A percentile compares a stretch with the other conserved stretches of the same genome.
Evolutionary conservation across 2,113 vertebrate genomes (phyloP).

Genomic region (Anolis sagrei): DNA sequence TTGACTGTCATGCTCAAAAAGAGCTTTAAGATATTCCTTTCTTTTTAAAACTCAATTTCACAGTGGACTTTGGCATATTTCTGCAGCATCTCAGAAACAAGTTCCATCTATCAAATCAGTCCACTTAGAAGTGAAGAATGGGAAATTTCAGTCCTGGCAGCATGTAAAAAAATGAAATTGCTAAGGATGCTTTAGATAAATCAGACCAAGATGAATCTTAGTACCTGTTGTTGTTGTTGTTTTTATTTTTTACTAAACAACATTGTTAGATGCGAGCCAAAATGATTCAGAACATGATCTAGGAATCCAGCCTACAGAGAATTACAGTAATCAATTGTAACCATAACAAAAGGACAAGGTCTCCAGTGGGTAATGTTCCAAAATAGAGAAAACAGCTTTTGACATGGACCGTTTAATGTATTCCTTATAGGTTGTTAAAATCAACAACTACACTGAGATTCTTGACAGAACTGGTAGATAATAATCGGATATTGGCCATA

Average conservation of each 20-base stretch:
- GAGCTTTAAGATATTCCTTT: background rate
- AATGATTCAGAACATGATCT: conserved; percentile 28
- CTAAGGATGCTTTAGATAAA: background rate
- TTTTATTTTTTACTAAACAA: background rate
- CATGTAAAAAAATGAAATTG: background rate
- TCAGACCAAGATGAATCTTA: conserved; percentile 5
- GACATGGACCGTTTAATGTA: background rate
- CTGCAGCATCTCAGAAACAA: background rate
- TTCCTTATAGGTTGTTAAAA: conserved; percentile 12
- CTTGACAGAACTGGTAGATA: conserved; percentile 27
- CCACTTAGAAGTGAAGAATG: background rate
- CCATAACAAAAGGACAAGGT: background rate
- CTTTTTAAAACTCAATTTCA: background rate
- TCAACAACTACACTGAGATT: background rate
- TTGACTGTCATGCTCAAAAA: background rate
- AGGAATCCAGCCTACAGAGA: conserved; percentile 25
- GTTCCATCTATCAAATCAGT: background rate
- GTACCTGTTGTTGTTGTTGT: no score
- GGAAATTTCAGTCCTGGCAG: background rate
- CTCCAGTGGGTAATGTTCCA: conserved; percentile 14
- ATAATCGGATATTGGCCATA: conserved; percentile 22
- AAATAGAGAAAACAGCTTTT: conserved; percentile 6
- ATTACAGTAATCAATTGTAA: conserved; percentile 7
- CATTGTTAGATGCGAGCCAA: conserved; percentile 7
- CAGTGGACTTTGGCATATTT: background rate